Evolutionary conservation across 2,888 invertebrate species (phyloP).

Genomic region (Leptothorax acervorum): DNA sequence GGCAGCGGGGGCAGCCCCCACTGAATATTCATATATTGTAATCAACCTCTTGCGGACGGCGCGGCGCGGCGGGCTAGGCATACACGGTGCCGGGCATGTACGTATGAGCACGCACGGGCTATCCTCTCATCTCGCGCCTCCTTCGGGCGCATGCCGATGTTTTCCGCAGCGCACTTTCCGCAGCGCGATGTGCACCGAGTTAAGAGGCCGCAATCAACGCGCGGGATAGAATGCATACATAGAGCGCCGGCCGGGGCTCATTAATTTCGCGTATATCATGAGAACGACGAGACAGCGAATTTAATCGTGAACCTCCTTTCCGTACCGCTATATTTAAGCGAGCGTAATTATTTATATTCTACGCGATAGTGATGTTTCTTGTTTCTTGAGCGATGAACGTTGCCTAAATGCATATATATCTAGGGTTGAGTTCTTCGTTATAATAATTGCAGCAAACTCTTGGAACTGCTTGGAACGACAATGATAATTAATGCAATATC

Average conservation of each 20-base stretch:
- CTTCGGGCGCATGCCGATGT: constrained; percentile 60
- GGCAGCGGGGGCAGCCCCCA: constrained; percentile 72
- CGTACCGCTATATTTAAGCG: neutral
- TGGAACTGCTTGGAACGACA: neutral
- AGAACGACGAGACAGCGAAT: constrained; percentile 10
- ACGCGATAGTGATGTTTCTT: neutral
- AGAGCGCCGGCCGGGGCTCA: constrained; percentile 12
- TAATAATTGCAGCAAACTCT: neutral
- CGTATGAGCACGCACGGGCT: constrained; percentile 43
- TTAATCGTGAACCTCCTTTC: constrained; percentile 21
- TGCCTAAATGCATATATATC: neutral
- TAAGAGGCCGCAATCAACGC: constrained; percentile 47
- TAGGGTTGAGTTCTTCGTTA: neutral
- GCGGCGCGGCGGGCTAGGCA: constrained; percentile 31
- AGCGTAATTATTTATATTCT: neutral
- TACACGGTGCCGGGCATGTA: constrained; percentile 27
- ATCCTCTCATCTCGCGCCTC: constrained; percentile 35
- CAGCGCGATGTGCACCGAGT: constrained; percentile 34
- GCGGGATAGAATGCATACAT: constrained; percentile 8
- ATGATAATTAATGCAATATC: constrained; percentile 2
- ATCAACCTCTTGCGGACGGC: constrained; percentile 79
- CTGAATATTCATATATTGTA: constrained; percentile 85
- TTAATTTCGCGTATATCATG: constrained; percentile 40
- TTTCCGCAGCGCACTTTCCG: constrained; percentile 58
- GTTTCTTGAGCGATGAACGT: neutral